Evolutionary conservation across 2,888 invertebrate genomes (phyloP).

Genomic region (Apamea sordens): DNA sequence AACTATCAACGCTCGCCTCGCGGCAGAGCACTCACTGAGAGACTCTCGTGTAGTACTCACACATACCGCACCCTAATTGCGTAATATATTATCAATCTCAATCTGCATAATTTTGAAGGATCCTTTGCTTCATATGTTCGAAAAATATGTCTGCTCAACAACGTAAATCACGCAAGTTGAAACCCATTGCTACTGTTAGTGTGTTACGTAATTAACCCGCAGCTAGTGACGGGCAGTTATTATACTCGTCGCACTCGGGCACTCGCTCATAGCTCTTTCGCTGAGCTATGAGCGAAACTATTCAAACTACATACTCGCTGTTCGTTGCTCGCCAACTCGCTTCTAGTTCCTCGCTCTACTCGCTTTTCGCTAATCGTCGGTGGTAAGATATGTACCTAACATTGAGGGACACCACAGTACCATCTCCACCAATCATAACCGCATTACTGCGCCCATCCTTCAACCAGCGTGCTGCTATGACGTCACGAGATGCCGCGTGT

Average conservation of each 20-base stretch:
- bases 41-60: not conserved
- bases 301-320: not conserved
- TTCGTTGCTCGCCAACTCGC: not conserved
- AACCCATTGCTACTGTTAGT: too few relatives aligned
- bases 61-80: too few relatives aligned
- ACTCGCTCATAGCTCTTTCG: not conserved
- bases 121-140: too few relatives aligned
- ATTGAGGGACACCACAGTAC: not conserved
- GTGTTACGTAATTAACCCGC: too few relatives aligned
- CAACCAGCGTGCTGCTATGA: constrained; percentile 34
- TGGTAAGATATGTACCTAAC: not conserved
- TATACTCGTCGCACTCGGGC: not conserved
- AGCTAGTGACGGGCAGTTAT: not conserved
- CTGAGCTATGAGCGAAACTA: not conserved
- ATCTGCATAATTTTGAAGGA: too few relatives aligned
- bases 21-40: not conserved
- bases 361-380: not conserved
- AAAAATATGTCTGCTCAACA: too few relatives aligned
- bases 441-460: constrained; percentile 49
- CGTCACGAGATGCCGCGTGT: constrained; percentile 31
- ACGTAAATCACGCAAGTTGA: too few relatives aligned
- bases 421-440: constrained; percentile 38
- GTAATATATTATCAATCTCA: too few relatives aligned
- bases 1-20: not conserved
- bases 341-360: not conserved